Evolutionary conservation across 1,140 invertebrate genomes (phyloP), one percentile per base, ranked within the genome.

Genomic region (Ceratina calcarata): DNA sequence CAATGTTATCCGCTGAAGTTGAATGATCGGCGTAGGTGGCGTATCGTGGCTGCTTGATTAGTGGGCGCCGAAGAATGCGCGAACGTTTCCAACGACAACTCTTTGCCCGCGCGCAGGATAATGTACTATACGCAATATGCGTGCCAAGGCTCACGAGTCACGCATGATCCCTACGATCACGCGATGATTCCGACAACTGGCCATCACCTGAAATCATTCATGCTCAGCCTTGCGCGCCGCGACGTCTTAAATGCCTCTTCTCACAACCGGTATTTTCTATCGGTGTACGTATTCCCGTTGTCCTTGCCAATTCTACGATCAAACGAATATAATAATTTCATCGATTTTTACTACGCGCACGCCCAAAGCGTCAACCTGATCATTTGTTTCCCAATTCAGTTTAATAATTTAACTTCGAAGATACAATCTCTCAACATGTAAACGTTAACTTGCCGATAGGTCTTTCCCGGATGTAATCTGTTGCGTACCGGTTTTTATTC

Each of bases 81-180:
- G 78, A 81, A 65, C 55, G 73, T 85, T 84, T 73, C 78, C 70
- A 77, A 73, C 73, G 82, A 77, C 80, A 45, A 45, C 37, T 7
- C 73, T 73, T 81, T 53, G 22, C 73, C 13, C 37, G 6, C 37
- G 37, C 37, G 37, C 37, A 45, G 37, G 37, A 49, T 16, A 16
- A 32, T 32, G 27, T 71, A 84, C 84, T 66, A 45, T 57, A 70
- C 74, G 51, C 66, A 49, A 65, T 73, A 86, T 81, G 78, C 81
- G 81, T 87, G 85, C 85, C 85, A 87, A 87, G 81, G 85, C 75
- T 87, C 84, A 69, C 85, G 78, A 84, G 85, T 86, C 78, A 86
- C 81, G 78, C 78, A 55, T 70, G 64, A 81, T 79, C 60, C 68
- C 58, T 68, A 51, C 55, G 66, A 68, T 81, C 82, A 72, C 82